phyloP scores from a whole-genome alignment of 1,140 invertebrate genomes.

The Nephila pilipes region DNA sequence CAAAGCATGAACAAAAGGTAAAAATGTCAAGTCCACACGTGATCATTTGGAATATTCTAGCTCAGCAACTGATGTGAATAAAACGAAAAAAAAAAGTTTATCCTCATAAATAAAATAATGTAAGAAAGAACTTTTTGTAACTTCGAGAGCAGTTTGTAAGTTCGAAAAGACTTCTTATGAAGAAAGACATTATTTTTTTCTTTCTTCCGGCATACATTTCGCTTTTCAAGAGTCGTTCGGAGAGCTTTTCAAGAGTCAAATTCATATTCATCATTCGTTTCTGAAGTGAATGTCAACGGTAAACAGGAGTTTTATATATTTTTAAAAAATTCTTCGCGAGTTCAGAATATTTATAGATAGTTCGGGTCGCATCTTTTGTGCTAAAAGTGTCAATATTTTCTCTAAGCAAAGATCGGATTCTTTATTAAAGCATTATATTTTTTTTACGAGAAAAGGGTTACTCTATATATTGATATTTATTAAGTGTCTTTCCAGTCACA shows the following conservation, averaged over 20 bases:
- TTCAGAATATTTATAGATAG: conserved; percentile 14
- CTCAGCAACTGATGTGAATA: background rate
- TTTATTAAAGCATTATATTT: background rate
- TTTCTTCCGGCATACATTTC: background rate
- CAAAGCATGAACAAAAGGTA: background rate
- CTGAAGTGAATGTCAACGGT: conserved; percentile 13
- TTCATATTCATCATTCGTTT: conserved; percentile 41
- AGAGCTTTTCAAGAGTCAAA: conserved; percentile 21
- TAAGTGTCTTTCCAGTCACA: no score
- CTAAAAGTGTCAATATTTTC: background rate
- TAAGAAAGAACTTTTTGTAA: background rate
- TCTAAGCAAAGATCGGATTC: background rate
- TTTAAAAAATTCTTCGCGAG: background rate
- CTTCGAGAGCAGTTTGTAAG: background rate
- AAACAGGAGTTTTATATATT: conserved; percentile 16
- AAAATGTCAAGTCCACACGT: background rate
- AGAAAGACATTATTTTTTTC: background rate
- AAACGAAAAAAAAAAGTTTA: background rate
- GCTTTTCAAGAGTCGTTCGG: background rate
- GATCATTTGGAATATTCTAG: background rate
- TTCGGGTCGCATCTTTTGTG: background rate
- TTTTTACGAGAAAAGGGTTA: background rate
- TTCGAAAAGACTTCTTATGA: background rate
- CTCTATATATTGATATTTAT: no score
- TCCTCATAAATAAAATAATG: background rate